phyloP scores from a whole-genome alignment of 2,888 invertebrate species.

The Rhorus exstirpatorius region DNA sequence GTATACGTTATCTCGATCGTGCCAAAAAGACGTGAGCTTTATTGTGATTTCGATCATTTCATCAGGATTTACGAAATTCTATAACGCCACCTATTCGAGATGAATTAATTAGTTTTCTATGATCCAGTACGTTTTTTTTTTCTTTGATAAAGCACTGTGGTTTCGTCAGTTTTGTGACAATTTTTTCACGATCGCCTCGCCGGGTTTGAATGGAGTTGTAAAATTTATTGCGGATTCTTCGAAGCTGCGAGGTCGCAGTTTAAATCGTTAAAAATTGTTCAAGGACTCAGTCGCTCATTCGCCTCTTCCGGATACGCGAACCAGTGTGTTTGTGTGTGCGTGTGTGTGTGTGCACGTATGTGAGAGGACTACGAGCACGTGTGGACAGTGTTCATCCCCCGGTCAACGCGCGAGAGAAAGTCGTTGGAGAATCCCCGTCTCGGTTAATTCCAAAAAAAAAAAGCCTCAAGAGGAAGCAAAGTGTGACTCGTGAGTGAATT shows the following conservation, averaged over 20 bases:
- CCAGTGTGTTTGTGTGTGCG: background rate
- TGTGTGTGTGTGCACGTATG: slow-evolving; percentile 28
- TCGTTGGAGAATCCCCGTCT: slow-evolving; percentile 35
- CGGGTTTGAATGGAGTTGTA: background rate
- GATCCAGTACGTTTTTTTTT: slow-evolving; percentile 2
- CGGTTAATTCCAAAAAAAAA: slow-evolving; percentile 18
- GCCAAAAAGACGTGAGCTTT: background rate
- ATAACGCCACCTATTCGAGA: no score
- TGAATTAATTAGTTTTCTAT: no score
- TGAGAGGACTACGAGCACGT: slow-evolving; percentile 60
- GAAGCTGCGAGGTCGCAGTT: slow-evolving; percentile 11
- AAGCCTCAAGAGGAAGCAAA: slow-evolving; percentile 31
- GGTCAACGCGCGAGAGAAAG: slow-evolving; percentile 52
- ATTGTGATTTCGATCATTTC: slow-evolving; percentile 15
- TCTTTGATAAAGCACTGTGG: background rate
- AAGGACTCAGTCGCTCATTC: slow-evolving; percentile 15
- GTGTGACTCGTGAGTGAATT: slow-evolving; percentile 48
- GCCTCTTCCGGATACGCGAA: slow-evolving; percentile 31
- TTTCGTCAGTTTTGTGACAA: slow-evolving; percentile 2
- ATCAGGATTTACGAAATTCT: no score
- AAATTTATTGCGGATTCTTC: slow-evolving; percentile 11
- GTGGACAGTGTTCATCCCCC: slow-evolving; percentile 61
- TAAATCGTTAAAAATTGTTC: slow-evolving; percentile 1
- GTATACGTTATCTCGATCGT: background rate
- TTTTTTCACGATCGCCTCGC: background rate